Evolutionary conservation across 2,113 vertebrate genomes (phyloP).

Genomic region (Zosterops pallidus): DNA sequence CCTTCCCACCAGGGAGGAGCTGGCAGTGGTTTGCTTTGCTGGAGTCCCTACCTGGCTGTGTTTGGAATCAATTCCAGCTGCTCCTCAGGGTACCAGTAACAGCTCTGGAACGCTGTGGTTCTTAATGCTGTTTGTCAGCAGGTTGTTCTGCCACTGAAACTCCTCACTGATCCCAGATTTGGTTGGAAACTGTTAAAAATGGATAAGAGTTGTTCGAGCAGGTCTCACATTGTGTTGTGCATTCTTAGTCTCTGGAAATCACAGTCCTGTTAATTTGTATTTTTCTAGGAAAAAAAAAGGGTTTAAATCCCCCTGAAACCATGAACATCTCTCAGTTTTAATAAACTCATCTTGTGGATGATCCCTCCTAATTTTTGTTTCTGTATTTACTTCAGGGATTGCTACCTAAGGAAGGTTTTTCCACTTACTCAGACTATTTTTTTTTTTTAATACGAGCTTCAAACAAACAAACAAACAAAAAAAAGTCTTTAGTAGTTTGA

Average conservation of each 20-base stretch:
- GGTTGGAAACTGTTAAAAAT: background rate
- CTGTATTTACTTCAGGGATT: background rate
- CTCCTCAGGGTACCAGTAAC: background rate
- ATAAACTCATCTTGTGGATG: background rate
- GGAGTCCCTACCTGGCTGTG: background rate
- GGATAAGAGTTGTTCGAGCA: background rate
- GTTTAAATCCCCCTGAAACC: background rate
- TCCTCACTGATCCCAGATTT: fast-evolving
- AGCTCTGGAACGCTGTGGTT: background rate
- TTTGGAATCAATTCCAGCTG: background rate
- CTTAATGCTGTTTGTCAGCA: background rate
- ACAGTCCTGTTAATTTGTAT: background rate
- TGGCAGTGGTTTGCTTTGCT: background rate
- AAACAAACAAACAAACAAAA: background rate
- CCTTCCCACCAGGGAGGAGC: background rate
- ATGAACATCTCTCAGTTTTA: fast-evolving
- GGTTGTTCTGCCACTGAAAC: background rate
- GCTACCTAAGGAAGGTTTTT: background rate
- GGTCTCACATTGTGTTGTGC: background rate
- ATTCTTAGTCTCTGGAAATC: background rate
- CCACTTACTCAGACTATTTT: background rate
- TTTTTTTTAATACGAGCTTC: background rate
- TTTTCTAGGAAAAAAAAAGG: background rate
- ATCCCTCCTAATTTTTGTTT: background rate
- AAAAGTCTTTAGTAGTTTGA: background rate